Base-by-base conservation (phyloP, 2,888 invertebrate genomes). In the Drepanosiphum platanoidis region DNA sequence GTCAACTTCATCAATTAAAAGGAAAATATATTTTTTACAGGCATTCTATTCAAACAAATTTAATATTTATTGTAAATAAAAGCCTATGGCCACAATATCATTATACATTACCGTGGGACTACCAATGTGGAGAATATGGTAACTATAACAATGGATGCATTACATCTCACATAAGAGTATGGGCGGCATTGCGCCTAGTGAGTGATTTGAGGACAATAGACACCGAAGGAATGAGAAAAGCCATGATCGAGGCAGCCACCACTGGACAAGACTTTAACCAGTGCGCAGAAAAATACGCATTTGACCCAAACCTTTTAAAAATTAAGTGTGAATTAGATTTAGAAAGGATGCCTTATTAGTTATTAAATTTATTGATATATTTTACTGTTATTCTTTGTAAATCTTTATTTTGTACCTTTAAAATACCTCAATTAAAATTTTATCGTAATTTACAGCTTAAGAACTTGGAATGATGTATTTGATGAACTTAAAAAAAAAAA, bases 61-160 rank as follows among this genome's bases (percentile, higher is more conserved):
- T 93, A 87, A 93, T 95, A 13, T 96, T 96, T 89, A 89, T 96
- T 77, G 89, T 95, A 7, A 92, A 92, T 5, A 94, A 94, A 89
- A 93, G 93, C 3, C 93, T 94, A 89, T 96, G 96, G 96, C 93
- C 93, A 0, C 93, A 94, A 87, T 96, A 95, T 89, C 96, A 96
- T 88, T 95, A 96, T 88, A 88, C 95, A 34, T 89, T 94, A 34
- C 94, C 95, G 0, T 93, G 93, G 90, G 96, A 96, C 88, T 96
- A 95, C 90, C 94, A 95, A 88, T 93, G 93, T n/a, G 94, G 94
- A 13, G 96, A 96, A 90, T 96, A 92, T 87, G 96, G 96, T 3
- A 92, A 92, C 71, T 96, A 96, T 88, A 92, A 92, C 86, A 88
- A 90, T 0, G 95, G 94, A 8, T 93, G 92, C 86, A 92, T 92